Conservation (phyloP, 1,140 invertebrate species). For the Drosophila parabipectinata region DNA sequence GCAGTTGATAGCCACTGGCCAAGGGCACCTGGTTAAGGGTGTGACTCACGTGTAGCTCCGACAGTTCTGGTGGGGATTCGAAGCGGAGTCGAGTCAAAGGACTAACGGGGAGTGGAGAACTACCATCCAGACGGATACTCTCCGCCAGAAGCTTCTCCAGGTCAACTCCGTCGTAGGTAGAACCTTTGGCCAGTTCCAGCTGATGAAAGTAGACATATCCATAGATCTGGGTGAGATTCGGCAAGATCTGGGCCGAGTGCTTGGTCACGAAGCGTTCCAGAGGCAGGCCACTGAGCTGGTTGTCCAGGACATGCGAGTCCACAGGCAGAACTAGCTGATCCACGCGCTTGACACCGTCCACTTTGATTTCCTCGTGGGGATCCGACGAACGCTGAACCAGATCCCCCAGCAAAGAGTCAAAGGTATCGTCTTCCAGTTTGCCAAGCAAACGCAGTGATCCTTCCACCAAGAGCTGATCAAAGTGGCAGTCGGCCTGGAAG, state of each 20-base stretch:
- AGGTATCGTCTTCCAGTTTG: constrained; percentile 69
- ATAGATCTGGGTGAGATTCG: constrained; percentile 62
- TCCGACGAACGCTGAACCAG: constrained; percentile 75
- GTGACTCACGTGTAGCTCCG: constrained; percentile 25
- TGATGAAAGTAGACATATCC: constrained; percentile 84
- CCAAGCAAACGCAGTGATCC: constrained; percentile 82
- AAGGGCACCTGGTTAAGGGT: constrained; percentile 53
- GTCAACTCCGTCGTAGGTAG: constrained; percentile 78
- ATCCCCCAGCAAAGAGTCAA: constrained; percentile 46
- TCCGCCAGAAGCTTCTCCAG: constrained; percentile 78
- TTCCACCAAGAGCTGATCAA: constrained; percentile 83
- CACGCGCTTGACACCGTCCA: constrained; percentile 83
- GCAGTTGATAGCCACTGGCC: constrained; percentile 50
- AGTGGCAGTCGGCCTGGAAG: constrained; percentile 84
- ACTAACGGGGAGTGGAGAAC: constrained; percentile 8
- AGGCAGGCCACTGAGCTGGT: constrained; percentile 80
- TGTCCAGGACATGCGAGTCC: constrained; percentile 57
- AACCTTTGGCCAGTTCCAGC: constrained; percentile 57
- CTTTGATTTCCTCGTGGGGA: constrained; percentile 58
- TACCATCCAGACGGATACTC: constrained; percentile 69
- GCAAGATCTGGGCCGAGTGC: constrained; percentile 81
- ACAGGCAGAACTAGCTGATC: constrained; percentile 68
- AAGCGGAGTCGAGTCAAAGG: constrained; percentile 45
- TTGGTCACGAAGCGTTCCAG: constrained; percentile 83
- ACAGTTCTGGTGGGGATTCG: constrained; percentile 12